Conservation (phyloP, 2,113 vertebrate genomes). For the Rhizomys pruinosus region DNA sequence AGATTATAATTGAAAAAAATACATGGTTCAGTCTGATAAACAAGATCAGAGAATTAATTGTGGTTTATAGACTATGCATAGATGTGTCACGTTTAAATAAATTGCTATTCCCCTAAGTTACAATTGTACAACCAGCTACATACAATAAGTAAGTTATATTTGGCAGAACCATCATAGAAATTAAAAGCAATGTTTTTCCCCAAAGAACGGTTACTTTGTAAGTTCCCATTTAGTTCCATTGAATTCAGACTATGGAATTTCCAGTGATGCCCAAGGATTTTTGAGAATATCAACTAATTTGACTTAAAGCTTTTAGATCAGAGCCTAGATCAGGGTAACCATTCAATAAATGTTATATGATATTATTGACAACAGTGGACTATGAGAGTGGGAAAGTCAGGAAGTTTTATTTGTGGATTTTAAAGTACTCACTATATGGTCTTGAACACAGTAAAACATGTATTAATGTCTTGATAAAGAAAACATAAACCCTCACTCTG, state of each 20-base stretch:
- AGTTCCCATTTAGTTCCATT: constrained; percentile 45
- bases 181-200: constrained; percentile 9
- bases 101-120: constrained; percentile 18
- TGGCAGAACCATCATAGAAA: constrained; percentile 47
- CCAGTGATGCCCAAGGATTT: not conserved
- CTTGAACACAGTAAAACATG: not conserved
- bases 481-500: not conserved
- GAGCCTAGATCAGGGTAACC: constrained; percentile 32
- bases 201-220: not conserved
- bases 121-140: constrained; percentile 19
- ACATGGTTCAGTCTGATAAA: constrained; percentile 41
- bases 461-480: constrained; percentile 32
- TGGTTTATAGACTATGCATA: constrained; percentile 35
- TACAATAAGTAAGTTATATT: constrained; percentile 39
- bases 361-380: constrained; percentile 5
- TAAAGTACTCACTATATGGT: not conserved
- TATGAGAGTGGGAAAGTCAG: not conserved
- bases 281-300: not conserved
- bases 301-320: constrained; percentile 37
- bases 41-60: constrained; percentile 21
- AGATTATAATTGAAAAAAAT: constrained; percentile 11
- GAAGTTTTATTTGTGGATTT: constrained; percentile 24
- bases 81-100: constrained; percentile 49
- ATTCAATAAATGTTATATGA: constrained; percentile 38
- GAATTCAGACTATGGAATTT: constrained; percentile 46